These are phyloP conservation scores for Aphelocoma coerulescens DNA, from an alignment of 2,113 vertebrate genomes.

Conservation along the genomic window DNA sequence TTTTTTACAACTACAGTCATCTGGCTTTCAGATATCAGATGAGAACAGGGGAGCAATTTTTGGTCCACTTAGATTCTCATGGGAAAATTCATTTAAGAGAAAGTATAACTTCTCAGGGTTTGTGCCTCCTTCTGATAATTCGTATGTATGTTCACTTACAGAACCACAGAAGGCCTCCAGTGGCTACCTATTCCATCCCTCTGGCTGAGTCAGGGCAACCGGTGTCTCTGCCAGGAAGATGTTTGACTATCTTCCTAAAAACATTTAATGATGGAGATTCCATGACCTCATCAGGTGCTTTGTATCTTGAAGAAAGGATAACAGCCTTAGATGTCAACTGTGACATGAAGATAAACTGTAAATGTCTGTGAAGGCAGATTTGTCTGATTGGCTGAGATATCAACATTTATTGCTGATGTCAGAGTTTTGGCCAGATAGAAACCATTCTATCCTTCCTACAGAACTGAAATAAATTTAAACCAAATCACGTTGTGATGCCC, in stretches of 20 bases:
- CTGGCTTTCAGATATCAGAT: neutral
- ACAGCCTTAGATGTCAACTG: neutral
- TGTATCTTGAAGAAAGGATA: neutral
- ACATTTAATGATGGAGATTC: neutral
- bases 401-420: neutral
- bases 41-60: neutral
- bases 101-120: neutral
- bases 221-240: neutral
- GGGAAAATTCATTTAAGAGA: neutral
- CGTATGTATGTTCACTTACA: neutral
- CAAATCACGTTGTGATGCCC: neutral
- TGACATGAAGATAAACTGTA: neutral
- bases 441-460: neutral
- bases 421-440: neutral
- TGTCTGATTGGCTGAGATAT: neutral
- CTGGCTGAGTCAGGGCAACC: neutral
- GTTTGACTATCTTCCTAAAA: neutral
- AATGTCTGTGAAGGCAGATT: neutral
- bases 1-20: neutral
- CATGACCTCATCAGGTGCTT: neutral
- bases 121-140: neutral
- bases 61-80: neutral
- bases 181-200: neutral
- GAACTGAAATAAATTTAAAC: constrained; percentile 13
- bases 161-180: neutral